These are phyloP conservation scores for Pachyramphus minor DNA, from an alignment of 2,113 vertebrate species.

Conservation along the genomic window DNA sequence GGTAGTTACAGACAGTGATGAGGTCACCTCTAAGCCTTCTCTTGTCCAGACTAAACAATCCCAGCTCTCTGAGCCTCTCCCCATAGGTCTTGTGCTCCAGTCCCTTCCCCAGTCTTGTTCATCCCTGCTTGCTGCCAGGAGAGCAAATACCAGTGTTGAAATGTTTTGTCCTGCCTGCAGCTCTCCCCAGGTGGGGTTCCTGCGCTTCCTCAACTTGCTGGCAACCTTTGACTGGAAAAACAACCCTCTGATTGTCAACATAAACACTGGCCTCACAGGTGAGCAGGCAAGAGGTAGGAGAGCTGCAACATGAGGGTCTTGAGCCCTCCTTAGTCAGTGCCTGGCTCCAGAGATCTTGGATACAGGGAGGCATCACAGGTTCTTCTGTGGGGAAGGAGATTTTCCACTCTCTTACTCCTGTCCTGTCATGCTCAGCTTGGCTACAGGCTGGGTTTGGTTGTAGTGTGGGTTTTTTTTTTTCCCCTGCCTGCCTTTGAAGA, in stretches of 20 bases:
- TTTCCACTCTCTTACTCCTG: neutral
- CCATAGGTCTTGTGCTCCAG: too few relatives aligned
- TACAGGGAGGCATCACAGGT: neutral
- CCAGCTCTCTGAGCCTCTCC: too few relatives aligned
- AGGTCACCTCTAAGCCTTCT: too few relatives aligned
- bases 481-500: neutral
- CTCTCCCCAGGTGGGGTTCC: conserved; percentile 92
- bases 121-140: neutral
- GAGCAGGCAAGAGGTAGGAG: neutral
- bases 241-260: conserved; percentile 88
- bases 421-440: neutral
- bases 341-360: neutral
- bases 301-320: fast-evolving
- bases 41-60: too few relatives aligned
- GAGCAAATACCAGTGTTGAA: neutral
- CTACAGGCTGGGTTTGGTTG: neutral
- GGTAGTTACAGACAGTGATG: too few relatives aligned
- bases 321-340: neutral
- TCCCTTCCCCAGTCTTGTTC: too few relatives aligned
- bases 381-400: neutral
- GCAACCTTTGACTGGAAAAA: conserved; percentile 96
- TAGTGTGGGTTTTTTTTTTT: neutral
- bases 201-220: conserved; percentile 89
- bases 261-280: conserved; percentile 89
- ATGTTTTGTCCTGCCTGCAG: conserved; percentile 60